Base-by-base conservation (phyloP, 2,113 vertebrate genomes). In the Nansenia antarctica region DNA sequence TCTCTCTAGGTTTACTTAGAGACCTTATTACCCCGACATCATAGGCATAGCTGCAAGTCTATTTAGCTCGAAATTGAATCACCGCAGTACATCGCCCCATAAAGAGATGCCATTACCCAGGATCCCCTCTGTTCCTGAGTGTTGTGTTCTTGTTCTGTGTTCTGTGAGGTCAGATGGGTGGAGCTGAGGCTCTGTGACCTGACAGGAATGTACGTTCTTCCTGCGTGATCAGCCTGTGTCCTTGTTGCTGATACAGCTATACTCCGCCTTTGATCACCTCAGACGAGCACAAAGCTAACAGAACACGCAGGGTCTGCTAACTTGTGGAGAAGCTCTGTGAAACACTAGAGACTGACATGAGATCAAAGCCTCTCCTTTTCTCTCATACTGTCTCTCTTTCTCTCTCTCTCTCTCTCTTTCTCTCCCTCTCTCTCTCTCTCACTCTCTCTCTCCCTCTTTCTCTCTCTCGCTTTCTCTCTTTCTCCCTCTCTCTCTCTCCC, bases 181-280 rank as follows among this genome's bases (percentile, higher is more conserved):
- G 9, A 52, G 6, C 39, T 61, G 34, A 4, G 74, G 74, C 55
- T 67, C 18, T 32, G 26, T 83, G 73, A 83, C 65, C 77, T 79
- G 34, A 29, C 55, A 78, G 70, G 62, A 81, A 82, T 68, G 8
- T 64, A 49, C 47, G 62, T 42, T 67, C 26, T 73, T 72, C 70
- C 52, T 63, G 20, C 42, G 30, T 68, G 42, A 57, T 61, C 39
- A 49, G 53, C 6, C 31, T 65, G 53, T 27, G 55, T 62, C 24
- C 62, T 67, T 52, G 62, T 32, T 31, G 47, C 24, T 18, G 39
- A 42, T 18, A 42, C 39, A 18, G 39, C 18, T 42, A 18, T 42
- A n/a, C n/a, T n/a, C n/a, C n/a, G n/a, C 39, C 39, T 42, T 42
- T 42, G 39, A 42, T 42, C 39, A 18, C 18, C 3, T 42, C 39